Percentiles rank a stretch among this genome's conserved stretches.
phyloP scores from a whole-genome alignment of 2,888 invertebrate genomes.

The Dimorphilus gyrociliatus region DNA sequence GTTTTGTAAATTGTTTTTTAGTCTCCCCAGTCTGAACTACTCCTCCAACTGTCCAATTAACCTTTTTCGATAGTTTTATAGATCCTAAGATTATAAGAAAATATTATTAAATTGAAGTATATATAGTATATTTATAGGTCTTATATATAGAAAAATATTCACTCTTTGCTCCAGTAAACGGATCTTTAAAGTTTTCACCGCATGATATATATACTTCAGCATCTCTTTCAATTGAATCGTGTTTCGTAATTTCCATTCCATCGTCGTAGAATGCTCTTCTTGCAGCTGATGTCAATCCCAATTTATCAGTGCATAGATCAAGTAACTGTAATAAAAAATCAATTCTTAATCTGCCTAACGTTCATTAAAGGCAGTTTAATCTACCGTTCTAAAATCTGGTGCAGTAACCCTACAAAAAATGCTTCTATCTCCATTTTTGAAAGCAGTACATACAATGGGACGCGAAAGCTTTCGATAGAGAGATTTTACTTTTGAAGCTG shows the following conservation, averaged over 20 bases:
- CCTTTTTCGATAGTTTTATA: slow-evolving; percentile 18
- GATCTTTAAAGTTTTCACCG: slow-evolving; percentile 32
- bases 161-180: slow-evolving; percentile 25
- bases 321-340: slow-evolving; percentile 19
- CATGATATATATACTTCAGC: slow-evolving; percentile 29
- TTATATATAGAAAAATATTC: no score
- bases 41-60: slow-evolving; percentile 33
- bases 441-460: slow-evolving; percentile 26
- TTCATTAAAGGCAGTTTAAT: slow-evolving; percentile 3
- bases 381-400: slow-evolving; percentile 28
- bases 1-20: slow-evolving; percentile 21
- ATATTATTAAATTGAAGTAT: background rate
- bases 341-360: background rate
- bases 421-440: slow-evolving; percentile 27
- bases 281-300: slow-evolving; percentile 29
- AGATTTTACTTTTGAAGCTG: slow-evolving; percentile 3
- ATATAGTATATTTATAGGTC: slow-evolving; percentile 9
- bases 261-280: slow-evolving; percentile 32
- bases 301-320: slow-evolving; percentile 30
- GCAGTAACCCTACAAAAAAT: slow-evolving; percentile 24
- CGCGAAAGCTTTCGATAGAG: slow-evolving; percentile 19
- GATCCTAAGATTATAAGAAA: background rate
- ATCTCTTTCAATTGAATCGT: slow-evolving; percentile 21
- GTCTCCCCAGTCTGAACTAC: slow-evolving; percentile 22
- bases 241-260: slow-evolving; percentile 27